These are phyloP conservation scores for Euphydryas editha DNA, from an alignment of 2,888 invertebrate species.

Conservation along the genomic window DNA sequence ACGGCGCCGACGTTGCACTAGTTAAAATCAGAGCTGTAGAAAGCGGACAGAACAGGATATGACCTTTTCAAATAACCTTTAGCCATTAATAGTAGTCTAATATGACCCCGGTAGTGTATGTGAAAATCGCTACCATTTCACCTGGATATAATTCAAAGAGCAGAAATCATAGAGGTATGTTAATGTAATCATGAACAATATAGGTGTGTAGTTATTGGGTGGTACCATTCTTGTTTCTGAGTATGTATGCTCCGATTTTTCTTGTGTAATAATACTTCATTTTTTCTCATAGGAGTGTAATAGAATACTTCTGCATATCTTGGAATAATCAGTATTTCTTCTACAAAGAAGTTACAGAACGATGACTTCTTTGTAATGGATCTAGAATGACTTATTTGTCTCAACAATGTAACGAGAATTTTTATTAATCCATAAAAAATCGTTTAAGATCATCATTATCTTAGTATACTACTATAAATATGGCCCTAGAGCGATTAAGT, in stretches of 20 bases:
- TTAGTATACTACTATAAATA: too few species aligned
- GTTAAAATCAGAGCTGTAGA: constrained; percentile 68
- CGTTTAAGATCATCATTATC: not conserved
- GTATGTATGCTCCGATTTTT: constrained; percentile 8
- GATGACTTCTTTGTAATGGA: not conserved
- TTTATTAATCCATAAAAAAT: not conserved
- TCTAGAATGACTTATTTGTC: not conserved
- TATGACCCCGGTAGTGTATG: constrained; percentile 69
- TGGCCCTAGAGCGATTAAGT: not conserved
- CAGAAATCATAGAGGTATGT: constrained; percentile 54
- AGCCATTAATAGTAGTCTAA: constrained; percentile 59
- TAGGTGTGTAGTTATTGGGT: not conserved
- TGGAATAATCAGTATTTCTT: not conserved
- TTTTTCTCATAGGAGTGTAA: constrained; percentile 12
- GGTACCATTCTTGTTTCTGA: not conserved
- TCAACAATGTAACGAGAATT: not conserved
- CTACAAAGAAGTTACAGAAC: not conserved
- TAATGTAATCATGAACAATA: constrained; percentile 17
- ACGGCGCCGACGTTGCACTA: constrained; percentile 62
- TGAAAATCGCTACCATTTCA: constrained; percentile 73
- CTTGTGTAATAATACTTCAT: constrained; percentile 19
- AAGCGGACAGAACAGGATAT: constrained; percentile 75
- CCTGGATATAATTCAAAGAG: constrained; percentile 59
- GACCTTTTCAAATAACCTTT: constrained; percentile 76
- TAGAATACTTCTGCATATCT: not conserved